phyloP scores from a whole-genome alignment of 2,797 vertebrate species.

The Myotis findleyi region DNA sequence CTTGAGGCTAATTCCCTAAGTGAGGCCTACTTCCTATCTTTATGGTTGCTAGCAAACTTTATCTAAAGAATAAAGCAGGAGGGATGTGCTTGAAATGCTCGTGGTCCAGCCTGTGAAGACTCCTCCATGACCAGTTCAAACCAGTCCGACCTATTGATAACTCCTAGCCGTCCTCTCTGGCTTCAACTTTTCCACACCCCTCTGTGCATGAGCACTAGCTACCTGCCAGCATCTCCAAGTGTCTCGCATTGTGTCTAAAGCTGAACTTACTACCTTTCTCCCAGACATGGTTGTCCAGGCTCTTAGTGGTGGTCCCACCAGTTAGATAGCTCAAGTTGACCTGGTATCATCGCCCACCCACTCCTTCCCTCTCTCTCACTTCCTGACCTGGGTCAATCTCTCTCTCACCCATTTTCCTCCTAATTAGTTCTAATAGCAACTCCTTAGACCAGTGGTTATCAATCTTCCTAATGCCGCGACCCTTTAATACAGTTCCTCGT shows the following conservation, averaged over 20 bases:
- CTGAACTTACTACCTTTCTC: neutral
- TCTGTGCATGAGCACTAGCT: neutral
- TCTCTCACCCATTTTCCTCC: neutral
- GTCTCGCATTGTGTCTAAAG: fast-evolving
- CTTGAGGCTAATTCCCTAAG: neutral
- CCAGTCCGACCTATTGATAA: neutral
- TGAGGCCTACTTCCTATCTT: neutral
- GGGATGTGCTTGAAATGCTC: neutral
- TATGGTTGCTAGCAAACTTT: neutral
- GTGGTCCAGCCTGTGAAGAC: neutral
- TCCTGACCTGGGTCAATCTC: neutral
- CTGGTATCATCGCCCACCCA: neutral
- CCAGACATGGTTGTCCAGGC: neutral
- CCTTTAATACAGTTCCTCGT: too few species aligned
- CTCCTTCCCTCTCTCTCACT: neutral
- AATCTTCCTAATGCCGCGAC: too few species aligned
- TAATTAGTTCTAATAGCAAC: neutral
- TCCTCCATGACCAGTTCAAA: neutral
- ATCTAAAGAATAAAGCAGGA: neutral
- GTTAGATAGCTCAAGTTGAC: neutral
- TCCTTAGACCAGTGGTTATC: neutral
- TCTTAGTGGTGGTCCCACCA: neutral
- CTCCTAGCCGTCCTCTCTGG: neutral
- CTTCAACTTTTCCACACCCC: neutral
- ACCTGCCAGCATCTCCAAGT: neutral